These are phyloP conservation scores for Xyrauchen texanus DNA, from an alignment of 2,113 vertebrate species.

Conservation along the genomic window DNA sequence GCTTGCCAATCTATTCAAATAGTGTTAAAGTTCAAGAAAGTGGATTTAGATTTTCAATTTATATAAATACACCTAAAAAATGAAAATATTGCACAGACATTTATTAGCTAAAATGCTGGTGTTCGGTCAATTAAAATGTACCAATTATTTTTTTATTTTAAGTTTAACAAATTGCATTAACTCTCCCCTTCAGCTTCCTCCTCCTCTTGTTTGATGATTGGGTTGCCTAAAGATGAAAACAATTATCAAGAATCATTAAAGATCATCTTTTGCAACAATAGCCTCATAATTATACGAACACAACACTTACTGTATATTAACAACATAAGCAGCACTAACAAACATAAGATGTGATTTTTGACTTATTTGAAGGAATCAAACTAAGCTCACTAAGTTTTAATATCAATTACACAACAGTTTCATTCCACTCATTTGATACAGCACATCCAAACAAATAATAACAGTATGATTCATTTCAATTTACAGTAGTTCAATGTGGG, in stretches of 20 bases:
- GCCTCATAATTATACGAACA: too few species aligned
- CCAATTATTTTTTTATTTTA: background rate
- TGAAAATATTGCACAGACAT: constrained; percentile 37
- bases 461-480: background rate
- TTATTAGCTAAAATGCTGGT: constrained; percentile 43
- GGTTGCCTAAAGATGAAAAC: constrained; percentile 64
- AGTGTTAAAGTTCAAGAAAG: constrained; percentile 9
- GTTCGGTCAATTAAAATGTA: constrained; percentile 34
- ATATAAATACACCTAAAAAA: constrained; percentile 38
- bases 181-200: constrained; percentile 66
- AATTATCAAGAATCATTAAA: background rate
- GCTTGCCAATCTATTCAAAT: background rate
- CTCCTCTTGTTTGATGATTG: constrained; percentile 68
- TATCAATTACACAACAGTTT: too few species aligned
- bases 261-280: background rate
- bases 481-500: background rate
- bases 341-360: too few species aligned
- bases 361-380: too few species aligned
- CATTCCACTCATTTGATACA: too few species aligned
- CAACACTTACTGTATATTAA: too few species aligned
- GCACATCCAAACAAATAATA: too few species aligned
- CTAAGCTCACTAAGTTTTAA: too few species aligned
- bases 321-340: too few species aligned
- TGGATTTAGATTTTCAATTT: background rate
- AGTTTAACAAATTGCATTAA: constrained; percentile 45